Conservation (phyloP, 2,797 vertebrate species). For the Delichon dasypus region DNA sequence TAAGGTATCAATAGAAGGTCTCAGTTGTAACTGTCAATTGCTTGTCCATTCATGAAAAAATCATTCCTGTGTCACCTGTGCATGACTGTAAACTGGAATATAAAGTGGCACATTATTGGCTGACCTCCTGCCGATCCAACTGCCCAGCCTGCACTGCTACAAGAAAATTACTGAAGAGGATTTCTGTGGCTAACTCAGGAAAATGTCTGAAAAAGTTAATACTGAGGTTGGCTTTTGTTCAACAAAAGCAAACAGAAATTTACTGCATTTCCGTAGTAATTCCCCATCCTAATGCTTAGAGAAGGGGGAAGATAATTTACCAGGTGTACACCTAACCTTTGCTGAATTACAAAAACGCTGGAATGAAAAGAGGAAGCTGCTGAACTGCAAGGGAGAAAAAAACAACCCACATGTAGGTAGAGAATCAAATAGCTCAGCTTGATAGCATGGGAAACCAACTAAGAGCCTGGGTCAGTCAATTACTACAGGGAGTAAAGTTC, state of each 20-base stretch:
- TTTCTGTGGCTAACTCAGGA: not conserved
- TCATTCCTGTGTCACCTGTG: not conserved
- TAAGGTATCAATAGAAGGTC: not conserved
- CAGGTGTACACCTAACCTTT: not conserved
- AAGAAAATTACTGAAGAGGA: not conserved
- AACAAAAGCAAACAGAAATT: not conserved
- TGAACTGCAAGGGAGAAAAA: not conserved
- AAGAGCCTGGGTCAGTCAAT: not conserved
- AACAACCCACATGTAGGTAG: rapidly evolving
- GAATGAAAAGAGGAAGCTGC: not conserved
- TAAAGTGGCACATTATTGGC: not conserved
- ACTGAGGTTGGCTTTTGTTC: not conserved
- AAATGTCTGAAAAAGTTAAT: not conserved
- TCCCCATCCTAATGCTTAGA: not conserved
- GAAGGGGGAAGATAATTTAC: not conserved
- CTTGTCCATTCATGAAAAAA: not conserved
- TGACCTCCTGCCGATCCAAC: not conserved
- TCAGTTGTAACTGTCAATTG: not conserved
- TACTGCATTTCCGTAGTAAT: not conserved
- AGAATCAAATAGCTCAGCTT: not conserved
- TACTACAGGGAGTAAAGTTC: not conserved
- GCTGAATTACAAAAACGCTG: not conserved
- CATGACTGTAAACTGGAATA: not conserved
- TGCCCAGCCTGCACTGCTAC: not conserved
- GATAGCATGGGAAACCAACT: not conserved